A percentile compares a stretch with the other conserved stretches of the same genome.
phyloP scores from a whole-genome alignment of 2,113 vertebrate species.

The Rhynchopsitta pachyrhyncha region DNA sequence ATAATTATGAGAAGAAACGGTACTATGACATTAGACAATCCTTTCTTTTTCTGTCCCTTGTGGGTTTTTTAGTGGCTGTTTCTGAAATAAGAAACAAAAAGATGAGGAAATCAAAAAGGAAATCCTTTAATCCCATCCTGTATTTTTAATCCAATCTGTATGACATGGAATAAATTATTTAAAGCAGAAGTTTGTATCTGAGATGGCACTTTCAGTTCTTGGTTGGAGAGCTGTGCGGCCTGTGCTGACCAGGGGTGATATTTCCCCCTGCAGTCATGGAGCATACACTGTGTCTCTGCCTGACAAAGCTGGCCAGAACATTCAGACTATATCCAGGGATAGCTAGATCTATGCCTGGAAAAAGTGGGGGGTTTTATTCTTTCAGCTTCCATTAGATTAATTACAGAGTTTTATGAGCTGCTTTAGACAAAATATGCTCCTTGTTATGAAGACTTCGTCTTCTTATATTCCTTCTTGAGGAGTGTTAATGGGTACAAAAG shows the following conservation, averaged over 20 bases:
- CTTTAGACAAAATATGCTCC: not conserved
- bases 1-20: not conserved
- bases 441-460: not conserved
- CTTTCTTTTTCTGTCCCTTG: not conserved
- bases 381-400: not conserved
- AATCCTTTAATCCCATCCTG: not conserved
- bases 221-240: rapidly evolving
- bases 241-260: not conserved
- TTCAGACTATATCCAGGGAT: not conserved
- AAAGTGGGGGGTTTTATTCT: not conserved
- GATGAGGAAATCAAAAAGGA: not conserved
- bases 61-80: not conserved
- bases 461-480: not conserved
- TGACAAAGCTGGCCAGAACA: not conserved
- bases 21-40: not conserved
- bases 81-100: not conserved
- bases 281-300: too few species aligned
- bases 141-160: not conserved
- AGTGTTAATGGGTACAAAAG: not conserved
- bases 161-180: not conserved
- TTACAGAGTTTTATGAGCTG: not conserved
- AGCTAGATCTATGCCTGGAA: not conserved
- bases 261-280: not conserved
- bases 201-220: not conserved
- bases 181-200: not conserved